Percentiles rank a stretch among this genome's conserved stretches.
Conservation (phyloP, 2,888 invertebrate genomes). For the Eilema griseolum region DNA sequence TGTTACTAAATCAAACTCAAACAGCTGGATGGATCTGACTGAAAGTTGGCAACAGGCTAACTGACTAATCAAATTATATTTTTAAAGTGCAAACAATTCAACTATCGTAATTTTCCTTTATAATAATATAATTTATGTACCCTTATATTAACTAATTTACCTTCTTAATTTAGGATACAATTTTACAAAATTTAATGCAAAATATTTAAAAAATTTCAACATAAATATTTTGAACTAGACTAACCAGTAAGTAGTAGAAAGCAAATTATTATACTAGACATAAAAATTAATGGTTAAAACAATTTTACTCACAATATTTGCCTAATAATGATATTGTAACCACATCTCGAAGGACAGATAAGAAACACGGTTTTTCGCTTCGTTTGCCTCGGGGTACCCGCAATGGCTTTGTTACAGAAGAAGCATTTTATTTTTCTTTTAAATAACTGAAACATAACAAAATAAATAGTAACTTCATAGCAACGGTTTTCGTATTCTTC, state of each 20-base stretch:
- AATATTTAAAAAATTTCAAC: background rate
- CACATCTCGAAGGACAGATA: conserved; percentile 32
- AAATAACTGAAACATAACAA: background rate
- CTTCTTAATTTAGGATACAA: too few species aligned
- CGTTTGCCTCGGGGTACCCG: conserved; percentile 40
- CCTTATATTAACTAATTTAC: too few species aligned
- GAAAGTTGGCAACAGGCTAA: too few species aligned
- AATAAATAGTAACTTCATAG: conserved; percentile 10
- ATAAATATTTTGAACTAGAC: background rate
- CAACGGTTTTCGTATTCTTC: background rate
- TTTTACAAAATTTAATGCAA: too few species aligned
- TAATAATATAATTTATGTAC: too few species aligned
- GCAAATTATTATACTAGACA: background rate
- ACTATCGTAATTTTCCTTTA: too few species aligned
- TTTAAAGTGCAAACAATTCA: too few species aligned
- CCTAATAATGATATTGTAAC: conserved; percentile 24
- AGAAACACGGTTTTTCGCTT: conserved; percentile 43
- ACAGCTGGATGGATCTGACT: too few species aligned
- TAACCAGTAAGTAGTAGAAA: background rate
- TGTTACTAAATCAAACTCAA: too few species aligned
- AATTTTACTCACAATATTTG: conserved; percentile 12
- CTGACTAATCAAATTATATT: too few species aligned
- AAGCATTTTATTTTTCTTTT: conserved; percentile 21
- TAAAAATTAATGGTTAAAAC: conserved; percentile 24
- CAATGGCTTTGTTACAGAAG: conserved; percentile 28